A percentile compares a stretch with the other conserved stretches of the same genome.
Conservation (phyloP, 2,888 invertebrate species). For the Temnothorax ravouxi region DNA sequence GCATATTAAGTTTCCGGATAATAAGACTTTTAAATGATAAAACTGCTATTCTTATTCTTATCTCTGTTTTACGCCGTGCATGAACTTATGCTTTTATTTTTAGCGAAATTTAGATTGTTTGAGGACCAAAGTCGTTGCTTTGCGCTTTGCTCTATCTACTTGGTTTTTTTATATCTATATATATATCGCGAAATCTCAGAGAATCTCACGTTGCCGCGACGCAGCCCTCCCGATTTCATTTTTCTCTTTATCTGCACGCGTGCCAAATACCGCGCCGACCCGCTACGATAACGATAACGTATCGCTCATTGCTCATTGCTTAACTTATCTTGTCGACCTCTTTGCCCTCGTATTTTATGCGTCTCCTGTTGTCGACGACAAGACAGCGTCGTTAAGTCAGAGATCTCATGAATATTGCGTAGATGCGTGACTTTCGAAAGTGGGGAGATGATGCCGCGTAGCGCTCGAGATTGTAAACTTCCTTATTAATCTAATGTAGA, state of each 20-base stretch:
- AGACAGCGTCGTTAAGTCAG: conserved; percentile 35
- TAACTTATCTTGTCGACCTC: conserved; percentile 78
- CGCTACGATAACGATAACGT: conserved; percentile 74
- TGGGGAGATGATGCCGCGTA: conserved; percentile 9
- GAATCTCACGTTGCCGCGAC: conserved; percentile 35
- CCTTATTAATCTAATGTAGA: conserved; percentile 12
- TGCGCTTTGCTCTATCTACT: background rate
- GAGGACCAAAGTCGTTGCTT: background rate
- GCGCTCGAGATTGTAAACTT: conserved; percentile 11
- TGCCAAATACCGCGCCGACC: conserved; percentile 71
- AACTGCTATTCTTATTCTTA: background rate
- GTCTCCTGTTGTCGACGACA: conserved; percentile 53
- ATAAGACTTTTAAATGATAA: conserved; percentile 1
- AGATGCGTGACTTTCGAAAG: conserved; percentile 29
- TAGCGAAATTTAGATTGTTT: background rate
- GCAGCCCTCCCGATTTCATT: conserved; percentile 61
- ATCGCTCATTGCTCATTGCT: conserved; percentile 76
- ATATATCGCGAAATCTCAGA: conserved; percentile 19
- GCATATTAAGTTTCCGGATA: background rate
- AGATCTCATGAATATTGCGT: conserved; percentile 44
- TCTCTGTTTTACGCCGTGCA: background rate
- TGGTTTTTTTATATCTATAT: background rate
- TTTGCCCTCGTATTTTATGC: conserved; percentile 71
- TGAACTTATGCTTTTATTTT: background rate
- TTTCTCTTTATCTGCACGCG: conserved; percentile 70